Base-by-base conservation (phyloP, 2,888 invertebrate genomes). In the Adelphocoris suturalis region DNA sequence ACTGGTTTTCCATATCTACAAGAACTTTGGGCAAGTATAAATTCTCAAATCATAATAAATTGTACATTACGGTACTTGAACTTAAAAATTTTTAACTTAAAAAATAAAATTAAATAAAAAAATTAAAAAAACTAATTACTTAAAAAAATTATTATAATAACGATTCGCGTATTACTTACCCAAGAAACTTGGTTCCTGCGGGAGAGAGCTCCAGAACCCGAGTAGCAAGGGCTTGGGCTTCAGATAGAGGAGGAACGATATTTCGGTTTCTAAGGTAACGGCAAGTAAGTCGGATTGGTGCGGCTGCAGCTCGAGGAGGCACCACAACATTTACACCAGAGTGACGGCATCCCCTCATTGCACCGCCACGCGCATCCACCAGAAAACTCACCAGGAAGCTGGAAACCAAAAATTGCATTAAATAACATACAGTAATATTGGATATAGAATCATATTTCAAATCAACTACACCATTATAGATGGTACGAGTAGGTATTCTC, bases 321-420 rank as follows among this genome's bases (percentile, higher is more conserved):
- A 99, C 98, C 92, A 99, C 98, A 91, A 99, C 96, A 68, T 99
- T 95, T 12, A 99, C 98, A 0, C 99, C 99, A 47, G 98, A 98
- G 93, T 99, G 99, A 9, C 99, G 96, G 93, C 99, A 99, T 23
- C 99, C 99, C 92, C 98, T 96, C 99, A 99, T 99, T 27, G 99
- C 98, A 11, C 99, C 99, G 27, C 99, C 99, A 19, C 99, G 96
- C 0, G 99, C 99, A 93, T 99, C 99, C 92, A 99, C 99, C 95
- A 99, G 96, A 94, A 99, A 99, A 92, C 99, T 99, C 92, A 99
- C 99, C 94, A 99, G 95, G 95, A 99, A 99, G 93, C 97, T 98
- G 93, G 90, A 90, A 68, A 68, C 23, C 9, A 19, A 13, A 7
- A 68, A 68, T 68, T 12, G 12, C 19, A 68, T 11, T 61, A 9